A percentile compares a stretch with the other conserved stretches of the same genome.
Evolutionary conservation across 1,140 invertebrate genomes (phyloP).

Genomic region (Monomorium pharaonis): DNA sequence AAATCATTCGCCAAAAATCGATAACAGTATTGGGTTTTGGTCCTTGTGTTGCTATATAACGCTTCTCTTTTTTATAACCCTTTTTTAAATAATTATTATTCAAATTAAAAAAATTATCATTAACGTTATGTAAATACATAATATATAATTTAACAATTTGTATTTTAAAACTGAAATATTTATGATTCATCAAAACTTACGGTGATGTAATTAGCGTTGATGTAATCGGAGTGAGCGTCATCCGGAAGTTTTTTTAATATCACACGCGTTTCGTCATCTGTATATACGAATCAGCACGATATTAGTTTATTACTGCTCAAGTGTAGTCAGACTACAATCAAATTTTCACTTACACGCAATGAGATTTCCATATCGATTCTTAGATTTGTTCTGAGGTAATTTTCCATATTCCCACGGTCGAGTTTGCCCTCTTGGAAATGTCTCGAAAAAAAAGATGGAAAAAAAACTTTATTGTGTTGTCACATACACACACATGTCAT

Average conservation of each 20-base stretch:
- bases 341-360: slow-evolving; percentile 87
- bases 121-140: background rate
- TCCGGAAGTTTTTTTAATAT: slow-evolving; percentile 87
- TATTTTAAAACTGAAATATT: background rate
- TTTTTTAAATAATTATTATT: slow-evolving; percentile 83
- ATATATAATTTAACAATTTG: background rate
- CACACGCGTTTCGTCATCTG: slow-evolving; percentile 90
- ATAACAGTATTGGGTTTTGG: slow-evolving; percentile 96
- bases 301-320: background rate
- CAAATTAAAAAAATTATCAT: too few relatives aligned
- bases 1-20: slow-evolving; percentile 99
- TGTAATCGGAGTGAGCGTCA: slow-evolving; percentile 92
- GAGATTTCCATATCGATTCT: slow-evolving; percentile 91
- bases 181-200: slow-evolving; percentile 81
- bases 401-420: slow-evolving; percentile 74
- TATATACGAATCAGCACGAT: slow-evolving; percentile 4
- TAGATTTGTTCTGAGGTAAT: slow-evolving; percentile 87
- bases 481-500: background rate
- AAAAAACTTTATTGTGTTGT: slow-evolving; percentile 3
- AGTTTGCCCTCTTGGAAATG: slow-evolving; percentile 73
- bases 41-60: slow-evolving; percentile 97
- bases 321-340: background rate
- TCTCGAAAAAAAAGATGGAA: slow-evolving; percentile 58
- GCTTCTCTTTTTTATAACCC: slow-evolving; percentile 96
- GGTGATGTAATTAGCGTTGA: slow-evolving; percentile 98